phyloP scores from a whole-genome alignment of 2,113 vertebrate genomes.

The Carlito syrichta region DNA sequence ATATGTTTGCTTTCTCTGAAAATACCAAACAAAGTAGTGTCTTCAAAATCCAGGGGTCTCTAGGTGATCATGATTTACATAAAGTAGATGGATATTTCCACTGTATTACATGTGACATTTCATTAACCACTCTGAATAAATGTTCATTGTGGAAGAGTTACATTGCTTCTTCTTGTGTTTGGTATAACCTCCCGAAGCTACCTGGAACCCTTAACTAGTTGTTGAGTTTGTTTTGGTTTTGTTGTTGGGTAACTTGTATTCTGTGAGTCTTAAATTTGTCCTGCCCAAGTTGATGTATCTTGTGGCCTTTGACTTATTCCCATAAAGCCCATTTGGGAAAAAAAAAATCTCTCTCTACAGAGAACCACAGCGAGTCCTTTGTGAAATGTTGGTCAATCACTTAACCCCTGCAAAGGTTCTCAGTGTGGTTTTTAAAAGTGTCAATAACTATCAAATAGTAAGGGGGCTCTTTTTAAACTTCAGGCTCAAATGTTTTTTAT shows the following conservation, averaged over 20 bases:
- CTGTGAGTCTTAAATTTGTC: neutral
- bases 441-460: too few species aligned
- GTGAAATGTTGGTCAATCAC: neutral
- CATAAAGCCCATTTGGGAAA: neutral
- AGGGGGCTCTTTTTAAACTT: neutral
- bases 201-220: neutral
- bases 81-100: neutral
- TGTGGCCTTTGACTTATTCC: neutral
- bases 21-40: neutral
- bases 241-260: neutral
- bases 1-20: neutral
- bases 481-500: neutral
- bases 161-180: neutral
- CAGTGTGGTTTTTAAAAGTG: neutral
- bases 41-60: neutral
- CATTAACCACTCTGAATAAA: neutral
- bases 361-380: neutral
- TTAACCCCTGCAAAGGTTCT: neutral
- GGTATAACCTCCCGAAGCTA: neutral
- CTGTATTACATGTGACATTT: rapidly evolving
- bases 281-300: neutral
- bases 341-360: neutral
- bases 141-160: neutral
- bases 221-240: neutral
- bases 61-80: neutral